Base-by-base conservation (phyloP, 2,113 vertebrate genomes). In the Dasypus novemcinctus region DNA sequence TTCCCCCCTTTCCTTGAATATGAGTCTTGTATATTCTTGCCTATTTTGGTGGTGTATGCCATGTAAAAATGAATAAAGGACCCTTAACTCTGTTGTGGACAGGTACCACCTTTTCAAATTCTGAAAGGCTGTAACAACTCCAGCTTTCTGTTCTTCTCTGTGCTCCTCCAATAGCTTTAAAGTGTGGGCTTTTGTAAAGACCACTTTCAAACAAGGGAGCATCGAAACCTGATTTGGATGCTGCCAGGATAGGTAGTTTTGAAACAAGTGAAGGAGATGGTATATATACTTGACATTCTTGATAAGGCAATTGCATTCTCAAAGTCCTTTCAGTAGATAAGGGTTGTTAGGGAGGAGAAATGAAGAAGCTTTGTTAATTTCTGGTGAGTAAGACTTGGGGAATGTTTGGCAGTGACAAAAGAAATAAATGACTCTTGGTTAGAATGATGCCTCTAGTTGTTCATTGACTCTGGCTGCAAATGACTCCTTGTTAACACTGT, bases 91-190 rank as follows among this genome's bases (percentile, higher is more conserved):
- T 91, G 80, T 61, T 90, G 72, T 5, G 68, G 81, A 78, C 68
- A 63, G 81, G 57, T 66, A 92, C 78, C 90, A 84, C 76, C 78
- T 95, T 96, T 94, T 71, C 92, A 83, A 90, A 95, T 87, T 94
- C 87, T 79, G 76, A 83, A 92, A 95, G 90, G 92, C 88, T 64
- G 0, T 86, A 71, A 74, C 63, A 41, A 81, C 68, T 79, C 87
- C 25, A 84, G 57, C 49, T 92, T 49, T 78, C 41, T 94, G 46
- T 96, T 95, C 59, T 96, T 96, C 72, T 95, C 61, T 87, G 61
- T 93, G 81, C 94, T 96, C 81, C 88, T 96, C 94, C 81, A 59
- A 88, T 95, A 97, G 97, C 96, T 96, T 97, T 97, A 96, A 96
- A 82, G 94, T 93, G 43, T 78, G 96, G 95, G 91, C 88, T 97